phyloP scores from a whole-genome alignment of 64 coral and sea anemone genomes.

The Pocillopora damicornis region DNA sequence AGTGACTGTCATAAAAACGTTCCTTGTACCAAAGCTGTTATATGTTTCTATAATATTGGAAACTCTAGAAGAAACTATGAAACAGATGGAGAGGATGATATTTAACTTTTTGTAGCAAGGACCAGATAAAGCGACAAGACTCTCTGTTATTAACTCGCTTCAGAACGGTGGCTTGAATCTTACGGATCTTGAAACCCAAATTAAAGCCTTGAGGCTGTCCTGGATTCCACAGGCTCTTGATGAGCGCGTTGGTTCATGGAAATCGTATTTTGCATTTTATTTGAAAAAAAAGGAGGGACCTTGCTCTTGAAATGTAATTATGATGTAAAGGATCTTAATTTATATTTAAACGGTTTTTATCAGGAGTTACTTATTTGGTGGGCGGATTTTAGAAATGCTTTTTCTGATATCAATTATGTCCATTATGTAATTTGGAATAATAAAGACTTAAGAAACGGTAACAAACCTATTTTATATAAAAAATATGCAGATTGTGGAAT shows the following conservation, averaged over 20 bases:
- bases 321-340: neutral
- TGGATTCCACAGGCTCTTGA: conserved; percentile 11
- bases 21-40: conserved; percentile 20
- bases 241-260: conserved; percentile 10
- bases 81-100: conserved; percentile 23
- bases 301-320: conserved; percentile 34
- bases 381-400: neutral
- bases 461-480: too few species aligned
- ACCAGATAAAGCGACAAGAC: conserved; percentile 4
- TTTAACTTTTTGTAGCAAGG: conserved; percentile 33
- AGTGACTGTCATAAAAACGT: conserved; percentile 13
- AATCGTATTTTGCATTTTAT: conserved; percentile 10
- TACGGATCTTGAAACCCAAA: conserved; percentile 14
- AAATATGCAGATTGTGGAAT: too few species aligned
- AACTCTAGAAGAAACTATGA: neutral
- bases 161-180: conserved; percentile 7
- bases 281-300: conserved; percentile 33
- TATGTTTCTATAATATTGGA: conserved; percentile 8
- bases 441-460: too few species aligned
- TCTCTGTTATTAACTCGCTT: neutral
- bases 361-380: too few species aligned
- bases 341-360: neutral
- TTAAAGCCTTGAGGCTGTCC: conserved; percentile 8
- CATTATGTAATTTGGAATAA: neutral
- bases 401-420: neutral